phyloP scores from a whole-genome alignment of 2,113 vertebrate genomes.

The Orycteropus afer region DNA sequence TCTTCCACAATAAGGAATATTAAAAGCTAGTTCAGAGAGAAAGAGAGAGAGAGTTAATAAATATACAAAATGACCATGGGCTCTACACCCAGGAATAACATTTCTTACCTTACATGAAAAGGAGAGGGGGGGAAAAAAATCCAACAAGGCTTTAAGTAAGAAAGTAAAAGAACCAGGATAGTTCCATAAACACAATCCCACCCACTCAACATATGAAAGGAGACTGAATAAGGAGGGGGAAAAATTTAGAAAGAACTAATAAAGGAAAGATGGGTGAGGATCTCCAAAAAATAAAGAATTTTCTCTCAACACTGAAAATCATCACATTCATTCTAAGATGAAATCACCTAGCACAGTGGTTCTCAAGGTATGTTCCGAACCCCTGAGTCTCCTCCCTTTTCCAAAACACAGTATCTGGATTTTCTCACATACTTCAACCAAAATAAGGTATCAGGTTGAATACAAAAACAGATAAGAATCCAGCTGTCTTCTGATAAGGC shows the following conservation, averaged over 20 bases:
- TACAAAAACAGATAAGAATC: constrained; percentile 50
- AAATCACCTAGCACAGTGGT: background rate
- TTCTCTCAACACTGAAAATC: constrained; percentile 32
- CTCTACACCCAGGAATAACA: constrained; percentile 26
- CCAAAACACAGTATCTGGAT: background rate
- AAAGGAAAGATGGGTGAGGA: background rate
- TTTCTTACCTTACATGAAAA: constrained; percentile 23
- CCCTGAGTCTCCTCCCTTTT: background rate
- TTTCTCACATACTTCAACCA: constrained; percentile 22
- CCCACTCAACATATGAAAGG: constrained; percentile 21
- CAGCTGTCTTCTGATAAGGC: constrained; percentile 39
- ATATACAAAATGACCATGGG: background rate
- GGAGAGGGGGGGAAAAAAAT: background rate
- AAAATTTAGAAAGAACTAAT: constrained; percentile 26
- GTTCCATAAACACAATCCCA: background rate
- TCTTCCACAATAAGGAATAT: constrained; percentile 39
- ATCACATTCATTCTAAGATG: constrained; percentile 29
- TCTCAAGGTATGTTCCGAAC: background rate
- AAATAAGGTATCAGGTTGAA: constrained; percentile 1
- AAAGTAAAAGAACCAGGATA: constrained; percentile 16
- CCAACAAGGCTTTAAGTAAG: background rate
- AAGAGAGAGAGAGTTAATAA: constrained; percentile 4
- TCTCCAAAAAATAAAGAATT: background rate
- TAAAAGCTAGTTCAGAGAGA: constrained; percentile 25
- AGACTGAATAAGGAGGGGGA: background rate